phyloP scores from a whole-genome alignment of 2,888 invertebrate species.

The Panorpa germanica region DNA sequence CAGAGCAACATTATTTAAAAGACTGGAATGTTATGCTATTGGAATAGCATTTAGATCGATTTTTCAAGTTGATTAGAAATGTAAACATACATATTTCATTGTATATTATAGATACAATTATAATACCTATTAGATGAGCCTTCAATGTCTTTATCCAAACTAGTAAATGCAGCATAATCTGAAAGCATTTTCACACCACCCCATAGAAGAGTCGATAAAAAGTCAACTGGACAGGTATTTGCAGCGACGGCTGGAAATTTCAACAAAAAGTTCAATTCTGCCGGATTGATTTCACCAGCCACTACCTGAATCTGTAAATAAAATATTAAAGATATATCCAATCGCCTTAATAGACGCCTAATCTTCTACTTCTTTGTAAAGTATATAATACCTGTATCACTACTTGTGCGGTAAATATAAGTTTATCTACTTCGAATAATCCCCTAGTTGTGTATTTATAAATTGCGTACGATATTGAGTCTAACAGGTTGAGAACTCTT shows the following conservation, averaged over 20 bases:
- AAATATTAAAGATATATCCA: slow-evolving; percentile 8
- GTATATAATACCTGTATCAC: slow-evolving; percentile 45
- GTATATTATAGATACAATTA: slow-evolving; percentile 14
- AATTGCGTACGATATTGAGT: slow-evolving; percentile 72
- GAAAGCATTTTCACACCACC: slow-evolving; percentile 65
- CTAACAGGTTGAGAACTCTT: slow-evolving; percentile 60
- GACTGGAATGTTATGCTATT: no score
- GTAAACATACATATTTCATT: not conserved
- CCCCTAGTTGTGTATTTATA: slow-evolving; percentile 80
- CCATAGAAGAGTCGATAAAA: slow-evolving; percentile 61
- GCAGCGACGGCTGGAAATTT: slow-evolving; percentile 65
- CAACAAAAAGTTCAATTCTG: slow-evolving; percentile 72
- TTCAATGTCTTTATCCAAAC: slow-evolving; percentile 80
- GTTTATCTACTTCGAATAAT: slow-evolving; percentile 79
- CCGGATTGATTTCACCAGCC: slow-evolving; percentile 45
- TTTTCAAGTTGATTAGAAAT: not conserved
- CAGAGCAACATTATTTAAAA: no score
- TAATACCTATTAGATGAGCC: slow-evolving; percentile 58
- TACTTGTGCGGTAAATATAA: slow-evolving; percentile 78
- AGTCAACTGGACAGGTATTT: slow-evolving; percentile 59
- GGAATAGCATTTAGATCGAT: no score
- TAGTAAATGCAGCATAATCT: slow-evolving; percentile 58
- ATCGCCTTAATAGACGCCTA: slow-evolving; percentile 3
- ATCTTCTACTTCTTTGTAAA: slow-evolving; percentile 5
- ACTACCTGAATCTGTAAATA: slow-evolving; percentile 20